Conservation (phyloP, 2,113 vertebrate species). For the Elaphurus davidianus region DNA sequence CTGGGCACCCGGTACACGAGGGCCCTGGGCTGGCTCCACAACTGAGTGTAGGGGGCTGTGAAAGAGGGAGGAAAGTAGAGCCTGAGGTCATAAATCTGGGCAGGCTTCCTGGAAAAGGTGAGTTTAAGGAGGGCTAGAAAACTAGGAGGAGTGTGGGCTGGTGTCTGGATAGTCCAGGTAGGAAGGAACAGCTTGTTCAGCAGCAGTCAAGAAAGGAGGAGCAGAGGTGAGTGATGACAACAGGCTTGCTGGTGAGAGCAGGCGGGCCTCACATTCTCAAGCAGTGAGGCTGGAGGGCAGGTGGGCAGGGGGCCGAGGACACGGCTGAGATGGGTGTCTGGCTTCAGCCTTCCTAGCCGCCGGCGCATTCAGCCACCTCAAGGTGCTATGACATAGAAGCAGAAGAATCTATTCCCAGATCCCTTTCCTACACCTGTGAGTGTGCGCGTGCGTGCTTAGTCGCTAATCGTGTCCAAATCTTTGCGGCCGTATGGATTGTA, state of each 20-base stretch:
- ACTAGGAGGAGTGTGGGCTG: not conserved
- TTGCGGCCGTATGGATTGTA: not conserved
- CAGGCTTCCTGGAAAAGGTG: constrained; percentile 17
- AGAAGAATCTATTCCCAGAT: not conserved
- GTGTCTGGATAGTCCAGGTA: not conserved
- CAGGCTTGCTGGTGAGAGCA: not conserved
- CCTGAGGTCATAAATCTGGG: not conserved
- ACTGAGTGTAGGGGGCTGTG: not conserved
- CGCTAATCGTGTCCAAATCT: not conserved
- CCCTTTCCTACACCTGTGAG: not conserved
- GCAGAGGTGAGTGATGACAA: not conserved
- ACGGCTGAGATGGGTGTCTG: not conserved
- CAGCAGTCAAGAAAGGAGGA: not conserved
- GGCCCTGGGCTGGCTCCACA: not conserved
- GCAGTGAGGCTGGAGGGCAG: not conserved
- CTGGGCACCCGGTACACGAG: not conserved
- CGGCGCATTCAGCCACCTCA: accelerated
- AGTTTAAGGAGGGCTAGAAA: not conserved
- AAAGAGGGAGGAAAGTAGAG: not conserved
- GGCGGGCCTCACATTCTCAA: not conserved
- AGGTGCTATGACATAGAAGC: not conserved
- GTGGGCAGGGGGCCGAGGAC: not conserved
- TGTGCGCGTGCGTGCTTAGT: not conserved
- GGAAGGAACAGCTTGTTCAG: not conserved
- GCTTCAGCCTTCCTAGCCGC: not conserved